Evolutionary conservation across 1,140 invertebrate genomes (phyloP), one percentile per base, ranked within the genome.

Genomic region (Plectrocnemia conspersa): DNA sequence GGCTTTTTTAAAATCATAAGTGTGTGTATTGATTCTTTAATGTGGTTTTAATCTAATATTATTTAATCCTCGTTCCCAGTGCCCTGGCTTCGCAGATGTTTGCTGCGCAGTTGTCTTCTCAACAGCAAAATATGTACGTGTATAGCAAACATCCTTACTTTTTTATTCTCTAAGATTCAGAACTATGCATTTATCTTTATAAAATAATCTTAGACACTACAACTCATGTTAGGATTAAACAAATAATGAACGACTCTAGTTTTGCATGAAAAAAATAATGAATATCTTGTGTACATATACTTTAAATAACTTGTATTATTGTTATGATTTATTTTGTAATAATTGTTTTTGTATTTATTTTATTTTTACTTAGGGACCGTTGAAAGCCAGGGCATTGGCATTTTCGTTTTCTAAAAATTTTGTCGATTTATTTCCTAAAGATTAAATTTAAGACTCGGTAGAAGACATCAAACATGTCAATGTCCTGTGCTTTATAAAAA

Each of bases 81-180:
- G 89, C 88, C 86, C 88, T 92, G 85, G 88, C 88, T 85, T 87
- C 88, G 81, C 88, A 90, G 87, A 89, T 92, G 88, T 87, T 88
- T 81, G 87, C 86, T 79, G 86, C 86, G 79, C 85, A 87, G 79
- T 85, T 89, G 79, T 85, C 86, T 77, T 84, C 86, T 77, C 86
- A 86, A 77, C 87, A 89, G 80, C 85, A 87, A 82, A 84, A 86
- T 80, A 90, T 89, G 88, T 91, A 91, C 81, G 89, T 90, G 78
- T 54, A 42, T 61, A 58, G 55, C 38, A 55, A 57, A 40, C 41
- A 58, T 58, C 50, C 41, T 58, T 54, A 53, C 48, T 23, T 47
- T 32, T 38, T n/a, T n/a, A n/a, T n/a, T n/a, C n/a, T n/a, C n/a
- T n/a, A n/a, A n/a, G n/a, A n/a, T n/a, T n/a, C n/a, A n/a, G n/a